Conservation (phyloP, 2,113 vertebrate genomes). For the Heteronetta atricapilla region DNA sequence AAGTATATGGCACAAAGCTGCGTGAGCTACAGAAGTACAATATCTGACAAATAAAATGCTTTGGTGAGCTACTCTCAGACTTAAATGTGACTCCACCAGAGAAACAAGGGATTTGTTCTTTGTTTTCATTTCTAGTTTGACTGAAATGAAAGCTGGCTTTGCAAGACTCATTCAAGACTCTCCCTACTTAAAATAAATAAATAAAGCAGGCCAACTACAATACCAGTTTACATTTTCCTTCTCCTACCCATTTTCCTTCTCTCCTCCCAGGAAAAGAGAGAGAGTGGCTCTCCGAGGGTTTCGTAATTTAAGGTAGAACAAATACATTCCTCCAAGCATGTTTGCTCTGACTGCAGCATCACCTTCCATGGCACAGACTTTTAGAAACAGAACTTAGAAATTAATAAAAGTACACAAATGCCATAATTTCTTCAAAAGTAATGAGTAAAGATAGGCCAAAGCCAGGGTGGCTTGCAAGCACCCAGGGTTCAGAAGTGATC, state of each 20-base stretch:
- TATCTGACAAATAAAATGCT: neutral
- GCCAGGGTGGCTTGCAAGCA: neutral
- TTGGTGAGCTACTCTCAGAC: neutral
- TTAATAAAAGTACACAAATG: neutral
- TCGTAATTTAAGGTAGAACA: neutral
- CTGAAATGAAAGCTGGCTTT: neutral
- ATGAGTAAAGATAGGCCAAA: neutral
- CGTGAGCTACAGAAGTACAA: neutral
- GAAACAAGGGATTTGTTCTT: neutral
- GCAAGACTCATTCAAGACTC: neutral
- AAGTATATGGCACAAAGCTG: neutral
- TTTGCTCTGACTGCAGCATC: neutral
- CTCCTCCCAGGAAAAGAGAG: neutral
- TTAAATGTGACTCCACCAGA: neutral
- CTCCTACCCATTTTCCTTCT: neutral
- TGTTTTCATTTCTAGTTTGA: neutral
- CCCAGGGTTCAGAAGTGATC: neutral
- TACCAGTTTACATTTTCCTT: neutral
- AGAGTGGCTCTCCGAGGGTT: neutral
- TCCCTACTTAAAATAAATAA: neutral
- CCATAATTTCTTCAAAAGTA: neutral
- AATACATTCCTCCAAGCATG: neutral
- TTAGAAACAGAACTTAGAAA: neutral
- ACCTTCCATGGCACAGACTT: neutral
- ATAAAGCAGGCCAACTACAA: neutral